Conservation (phyloP, 1,140 invertebrate species). For the Batillaria attramentaria region DNA sequence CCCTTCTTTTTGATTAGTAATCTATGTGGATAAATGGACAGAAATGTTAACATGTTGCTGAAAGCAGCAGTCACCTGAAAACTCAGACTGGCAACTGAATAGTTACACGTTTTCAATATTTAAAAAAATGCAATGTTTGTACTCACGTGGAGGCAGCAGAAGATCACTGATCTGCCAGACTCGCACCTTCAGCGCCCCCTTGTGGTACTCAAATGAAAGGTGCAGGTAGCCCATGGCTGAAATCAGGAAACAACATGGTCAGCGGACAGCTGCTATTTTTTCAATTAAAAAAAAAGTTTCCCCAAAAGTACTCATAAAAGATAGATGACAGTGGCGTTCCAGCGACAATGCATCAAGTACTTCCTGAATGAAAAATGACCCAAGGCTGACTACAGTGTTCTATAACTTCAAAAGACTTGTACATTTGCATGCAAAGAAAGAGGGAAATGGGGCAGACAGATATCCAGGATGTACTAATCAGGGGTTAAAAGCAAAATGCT, state of each 20-base stretch:
- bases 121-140: too few relatives aligned
- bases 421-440: too few relatives aligned
- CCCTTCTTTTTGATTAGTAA: neutral
- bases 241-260: slow-evolving; percentile 29
- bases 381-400: too few relatives aligned
- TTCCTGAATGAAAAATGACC: too few relatives aligned
- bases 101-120: too few relatives aligned
- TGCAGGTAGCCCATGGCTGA: slow-evolving; percentile 65
- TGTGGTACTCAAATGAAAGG: slow-evolving; percentile 69
- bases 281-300: neutral
- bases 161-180: slow-evolving; percentile 67
- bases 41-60: neutral
- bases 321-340: neutral
- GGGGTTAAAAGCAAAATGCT: too few relatives aligned
- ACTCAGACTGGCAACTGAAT: too few relatives aligned
- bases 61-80: too few relatives aligned
- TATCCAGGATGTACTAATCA: too few relatives aligned
- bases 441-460: too few relatives aligned
- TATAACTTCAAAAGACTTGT: too few relatives aligned
- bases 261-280: slow-evolving; percentile 17
- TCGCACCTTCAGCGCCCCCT: slow-evolving; percentile 61
- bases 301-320: neutral
- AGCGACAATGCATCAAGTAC: too few relatives aligned
- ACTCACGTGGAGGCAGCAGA: slow-evolving; percentile 67
- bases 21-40: neutral